phyloP scores from a whole-genome alignment of 2,888 invertebrate species.

The Buathra laborator region DNA sequence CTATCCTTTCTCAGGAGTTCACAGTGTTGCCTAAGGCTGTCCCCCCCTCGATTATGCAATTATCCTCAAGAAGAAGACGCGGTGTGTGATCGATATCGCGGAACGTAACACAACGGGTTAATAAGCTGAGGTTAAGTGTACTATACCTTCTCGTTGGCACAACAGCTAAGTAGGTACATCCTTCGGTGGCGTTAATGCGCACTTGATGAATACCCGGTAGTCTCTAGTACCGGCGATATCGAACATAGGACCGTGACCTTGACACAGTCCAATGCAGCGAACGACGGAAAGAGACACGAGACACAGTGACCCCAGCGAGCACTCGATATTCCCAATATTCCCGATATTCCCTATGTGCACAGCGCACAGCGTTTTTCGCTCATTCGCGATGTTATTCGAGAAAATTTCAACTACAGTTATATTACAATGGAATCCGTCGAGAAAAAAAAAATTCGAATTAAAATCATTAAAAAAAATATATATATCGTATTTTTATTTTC shows the following conservation, averaged over 20 bases:
- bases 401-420: not conserved
- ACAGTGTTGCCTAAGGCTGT: slow-evolving; percentile 37
- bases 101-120: slow-evolving; percentile 63
- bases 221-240: not conserved
- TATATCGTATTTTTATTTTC: too few species aligned
- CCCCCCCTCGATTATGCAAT: slow-evolving; percentile 64
- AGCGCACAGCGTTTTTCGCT: not conserved
- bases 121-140: slow-evolving; percentile 68
- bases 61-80: slow-evolving; percentile 54
- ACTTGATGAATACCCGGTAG: not conserved
- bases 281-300: not conserved
- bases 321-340: slow-evolving; percentile 7
- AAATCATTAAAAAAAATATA: not conserved
- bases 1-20: slow-evolving; percentile 51
- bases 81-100: slow-evolving; percentile 67
- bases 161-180: slow-evolving; percentile 44
- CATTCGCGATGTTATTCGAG: not conserved
- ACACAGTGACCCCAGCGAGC: not conserved
- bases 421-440: not conserved
- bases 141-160: slow-evolving; percentile 29
- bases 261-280: slow-evolving; percentile 1
- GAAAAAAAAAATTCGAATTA: not conserved
- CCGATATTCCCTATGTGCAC: not conserved
- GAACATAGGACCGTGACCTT: not conserved
- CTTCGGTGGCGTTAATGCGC: not conserved